Evolutionary conservation across 2,113 vertebrate species (phyloP), one percentile per base, ranked within the genome.

Genomic region (Falcunculus frontatus): DNA sequence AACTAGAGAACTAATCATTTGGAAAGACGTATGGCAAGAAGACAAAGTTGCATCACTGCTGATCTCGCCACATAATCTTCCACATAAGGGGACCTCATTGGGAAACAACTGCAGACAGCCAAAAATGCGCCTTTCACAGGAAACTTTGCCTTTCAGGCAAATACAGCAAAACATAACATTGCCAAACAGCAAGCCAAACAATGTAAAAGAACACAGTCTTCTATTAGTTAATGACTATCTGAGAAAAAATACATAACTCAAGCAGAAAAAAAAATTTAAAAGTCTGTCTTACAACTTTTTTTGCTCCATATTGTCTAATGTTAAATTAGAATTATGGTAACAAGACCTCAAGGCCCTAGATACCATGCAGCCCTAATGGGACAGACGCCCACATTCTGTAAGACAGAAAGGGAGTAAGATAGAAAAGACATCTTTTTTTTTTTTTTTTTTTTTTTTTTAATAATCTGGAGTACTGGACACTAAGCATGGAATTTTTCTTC

Each of bases 71-170:
- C 55, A 90, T 62, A 76, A 60, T 74, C 86, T 92, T 90, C 74
- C 77, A 97, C 62, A 50, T 95, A 97, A 97, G 44, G 94, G 95
- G 91, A 96, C 94, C 89, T 96, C 90, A 59, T 23, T 90, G 93
- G 95, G 93, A 97, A 95, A 94, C 6, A 26, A 85, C 62, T 96
- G 92, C 76, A 96, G 82, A 94, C 91, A 96, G 95, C 91, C 96
- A 97, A 60, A 97, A 96, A 95, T 86, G 93, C 1, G 42, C 64
- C 87, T 96, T 90, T 87, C 32, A 27, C 89, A 94, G 87, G 91
- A 97, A 97, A 96, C 59, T 96, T 90, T 7, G 59, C 90, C 92
- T 95, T 97, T 93, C 89, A 89, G 96, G 72, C 52, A 95, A 86
- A 92, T 65, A 94, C 13, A 80, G 68, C 63, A 85, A 62, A 93